A percentile compares a stretch with the other conserved stretches of the same genome.
Conservation (phyloP, 2,797 vertebrate genomes). For the Trichosurus vulpecula region DNA sequence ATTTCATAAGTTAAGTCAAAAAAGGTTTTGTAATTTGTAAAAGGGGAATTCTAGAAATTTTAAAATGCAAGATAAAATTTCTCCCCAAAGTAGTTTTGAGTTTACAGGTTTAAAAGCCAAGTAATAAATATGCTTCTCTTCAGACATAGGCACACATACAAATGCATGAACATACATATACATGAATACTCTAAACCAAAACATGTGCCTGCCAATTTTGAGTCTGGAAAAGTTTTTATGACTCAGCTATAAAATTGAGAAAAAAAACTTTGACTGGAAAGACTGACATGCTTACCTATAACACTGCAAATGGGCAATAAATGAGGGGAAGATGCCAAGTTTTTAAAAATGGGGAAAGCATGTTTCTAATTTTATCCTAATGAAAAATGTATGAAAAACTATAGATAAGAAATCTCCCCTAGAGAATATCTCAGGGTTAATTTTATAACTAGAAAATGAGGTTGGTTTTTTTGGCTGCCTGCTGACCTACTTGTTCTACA, state of each 20-base stretch:
- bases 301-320: slow-evolving; percentile 24
- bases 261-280: slow-evolving; percentile 52
- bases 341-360: not conserved
- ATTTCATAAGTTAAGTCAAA: not conserved
- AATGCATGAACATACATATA: not conserved
- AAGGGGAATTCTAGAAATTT: slow-evolving; percentile 20
- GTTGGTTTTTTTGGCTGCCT: slow-evolving; percentile 28
- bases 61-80: slow-evolving; percentile 34
- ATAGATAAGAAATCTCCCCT: slow-evolving; percentile 5
- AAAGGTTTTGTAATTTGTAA: slow-evolving; percentile 50
- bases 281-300: slow-evolving; percentile 50
- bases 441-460: slow-evolving; percentile 48
- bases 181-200: slow-evolving; percentile 12
- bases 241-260: slow-evolving; percentile 47
- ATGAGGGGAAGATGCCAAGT: slow-evolving; percentile 13
- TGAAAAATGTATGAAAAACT: slow-evolving; percentile 50
- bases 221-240: slow-evolving; percentile 35
- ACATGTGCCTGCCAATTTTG: slow-evolving; percentile 36
- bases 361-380: slow-evolving; percentile 52
- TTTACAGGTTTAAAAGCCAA: slow-evolving; percentile 36
- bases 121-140: slow-evolving; percentile 20
- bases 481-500: too few relatives aligned
- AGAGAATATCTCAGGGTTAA: slow-evolving; percentile 37
- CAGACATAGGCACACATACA: slow-evolving; percentile 44
- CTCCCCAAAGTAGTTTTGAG: not conserved